Evolutionary conservation across 53 echinoderm and acorn worm species (phyloP).

Genomic region (Arbacia lixula): DNA sequence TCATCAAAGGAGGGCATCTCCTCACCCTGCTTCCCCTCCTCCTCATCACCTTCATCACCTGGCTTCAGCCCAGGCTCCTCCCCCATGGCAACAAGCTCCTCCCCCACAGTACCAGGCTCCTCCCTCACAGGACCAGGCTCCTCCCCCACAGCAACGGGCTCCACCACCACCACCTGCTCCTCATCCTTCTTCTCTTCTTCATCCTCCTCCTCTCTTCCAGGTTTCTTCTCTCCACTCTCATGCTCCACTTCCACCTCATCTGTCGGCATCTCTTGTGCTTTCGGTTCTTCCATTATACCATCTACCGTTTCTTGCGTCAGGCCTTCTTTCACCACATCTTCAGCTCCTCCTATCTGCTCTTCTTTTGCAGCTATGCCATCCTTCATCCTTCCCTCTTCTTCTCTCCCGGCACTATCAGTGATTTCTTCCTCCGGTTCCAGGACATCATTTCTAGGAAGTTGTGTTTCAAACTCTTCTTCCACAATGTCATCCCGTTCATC

Average conservation of each 20-base stretch:
- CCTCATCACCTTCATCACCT: background rate
- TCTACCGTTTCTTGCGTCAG: background rate
- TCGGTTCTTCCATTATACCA: background rate
- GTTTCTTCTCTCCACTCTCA: background rate
- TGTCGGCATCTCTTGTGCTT: background rate
- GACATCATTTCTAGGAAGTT: background rate
- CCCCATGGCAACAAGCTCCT: no score
- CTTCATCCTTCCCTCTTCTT: background rate
- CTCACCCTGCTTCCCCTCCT: slow-evolving; percentile 57
- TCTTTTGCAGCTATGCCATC: background rate
- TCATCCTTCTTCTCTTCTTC: background rate
- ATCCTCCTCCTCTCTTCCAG: background rate
- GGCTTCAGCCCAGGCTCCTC: background rate
- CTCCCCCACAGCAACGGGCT: background rate
- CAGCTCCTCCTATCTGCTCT: background rate
- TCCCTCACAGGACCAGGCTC: background rate
- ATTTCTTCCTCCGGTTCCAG: background rate
- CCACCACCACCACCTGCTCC: background rate
- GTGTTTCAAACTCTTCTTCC: background rate
- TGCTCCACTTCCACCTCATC: background rate
- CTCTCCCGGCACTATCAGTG: background rate
- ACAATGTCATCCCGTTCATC: background rate
- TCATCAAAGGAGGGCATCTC: slow-evolving; percentile 92
- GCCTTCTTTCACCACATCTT: background rate
- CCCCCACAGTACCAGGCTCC: background rate